Conservation (phyloP, 2,797 vertebrate genomes). For the Agapornis canus region DNA sequence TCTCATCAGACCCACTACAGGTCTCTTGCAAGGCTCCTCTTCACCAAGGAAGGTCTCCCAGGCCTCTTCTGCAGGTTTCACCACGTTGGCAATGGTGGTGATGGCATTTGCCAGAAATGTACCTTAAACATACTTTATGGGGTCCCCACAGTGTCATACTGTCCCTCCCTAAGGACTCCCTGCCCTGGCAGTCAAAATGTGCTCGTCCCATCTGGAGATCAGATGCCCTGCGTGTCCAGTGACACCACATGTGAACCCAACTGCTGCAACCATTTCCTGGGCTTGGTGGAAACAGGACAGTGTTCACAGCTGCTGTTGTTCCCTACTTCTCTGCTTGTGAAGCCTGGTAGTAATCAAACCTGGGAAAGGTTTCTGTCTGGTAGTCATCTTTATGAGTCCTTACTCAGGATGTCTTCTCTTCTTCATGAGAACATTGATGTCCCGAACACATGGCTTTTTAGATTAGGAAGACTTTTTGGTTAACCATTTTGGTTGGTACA, state of each 20-base stretch:
- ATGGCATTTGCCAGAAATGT: background rate
- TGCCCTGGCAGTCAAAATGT: background rate
- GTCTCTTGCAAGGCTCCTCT: background rate
- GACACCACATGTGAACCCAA: background rate
- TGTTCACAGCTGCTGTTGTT: background rate
- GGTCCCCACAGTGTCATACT: background rate
- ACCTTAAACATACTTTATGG: background rate
- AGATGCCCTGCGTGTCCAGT: background rate
- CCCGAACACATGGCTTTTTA: background rate
- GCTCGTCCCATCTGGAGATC: background rate
- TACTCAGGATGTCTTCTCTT: background rate
- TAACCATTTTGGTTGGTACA: background rate
- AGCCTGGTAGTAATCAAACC: background rate
- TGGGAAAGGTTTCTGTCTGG: background rate
- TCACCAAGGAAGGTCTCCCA: background rate
- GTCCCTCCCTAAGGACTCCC: background rate
- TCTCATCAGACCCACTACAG: background rate
- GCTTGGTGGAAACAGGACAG: background rate
- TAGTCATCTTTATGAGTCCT: background rate
- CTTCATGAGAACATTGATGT: background rate
- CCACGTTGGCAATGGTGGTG: fast-evolving
- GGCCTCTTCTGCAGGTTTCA: background rate
- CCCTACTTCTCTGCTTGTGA: background rate
- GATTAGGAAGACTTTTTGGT: background rate
- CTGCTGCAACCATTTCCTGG: background rate